Base-by-base conservation (phyloP, 2,113 vertebrate genomes). In the Lycaon pictus region DNA sequence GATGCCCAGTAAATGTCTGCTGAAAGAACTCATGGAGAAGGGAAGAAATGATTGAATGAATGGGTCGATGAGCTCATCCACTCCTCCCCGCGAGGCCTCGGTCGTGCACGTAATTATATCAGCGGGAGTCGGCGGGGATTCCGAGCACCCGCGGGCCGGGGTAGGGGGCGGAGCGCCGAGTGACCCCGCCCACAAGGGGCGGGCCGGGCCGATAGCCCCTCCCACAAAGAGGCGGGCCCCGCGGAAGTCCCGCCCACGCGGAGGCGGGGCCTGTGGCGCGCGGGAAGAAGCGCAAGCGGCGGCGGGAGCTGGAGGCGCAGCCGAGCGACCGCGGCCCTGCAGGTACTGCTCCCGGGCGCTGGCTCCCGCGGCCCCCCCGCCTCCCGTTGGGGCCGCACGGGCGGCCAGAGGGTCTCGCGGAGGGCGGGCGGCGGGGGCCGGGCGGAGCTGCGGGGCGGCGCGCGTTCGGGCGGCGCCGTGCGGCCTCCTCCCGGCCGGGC, bases 241-340 rank as follows among this genome's bases (percentile, higher is more conserved):
- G 0, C 0, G 0, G 0, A 2, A 22, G 65, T 0, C 37, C 9
- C 88, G 20, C 95, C 95, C 89, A 1, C 0, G 0, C 0, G 1
- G 37, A 4, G 97, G 97, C 86, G 67, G 83, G 67, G 92, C 58
- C 83, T 77, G 32, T 2, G 58, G 79, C 80, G 95, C 92, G 97
- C 97, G 96, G 96, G 97, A 97, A 97, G 8, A 11, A 0, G 82
- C 16, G 65, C 32, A 83, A 67, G 19, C 20, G 29, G 81, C n/a
- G 35, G 94, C 81, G 63, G 90, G 69, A 79, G 81, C 37, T 17
- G 88, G 77, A 3, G 29, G 84, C 1, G 7, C 58, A 0, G 11
- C 1, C 0, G 76, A 3, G 13, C 1, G 71, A 3, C 19, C 4
- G 11, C 0, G n/a, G 27, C 3, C 4, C 3, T 17, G 11, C 65